A percentile compares a stretch with the other conserved stretches of the same genome.
phyloP scores from a whole-genome alignment of 2,797 vertebrate species.

The Acanthis flammea region DNA sequence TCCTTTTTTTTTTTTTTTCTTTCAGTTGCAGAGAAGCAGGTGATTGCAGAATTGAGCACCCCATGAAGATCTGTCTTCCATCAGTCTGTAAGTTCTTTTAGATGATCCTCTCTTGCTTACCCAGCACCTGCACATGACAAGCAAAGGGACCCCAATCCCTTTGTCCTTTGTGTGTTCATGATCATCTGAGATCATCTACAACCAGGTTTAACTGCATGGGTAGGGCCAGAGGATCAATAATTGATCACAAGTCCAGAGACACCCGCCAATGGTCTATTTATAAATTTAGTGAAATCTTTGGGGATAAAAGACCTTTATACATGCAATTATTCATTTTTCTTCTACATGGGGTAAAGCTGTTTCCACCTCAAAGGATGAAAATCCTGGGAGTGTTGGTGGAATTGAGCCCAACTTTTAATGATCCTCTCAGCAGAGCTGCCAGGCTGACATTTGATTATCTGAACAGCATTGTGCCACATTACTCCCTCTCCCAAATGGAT shows the following conservation, averaged over 20 bases:
- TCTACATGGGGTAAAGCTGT: not conserved
- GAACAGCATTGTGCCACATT: not conserved
- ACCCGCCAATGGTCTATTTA: not conserved
- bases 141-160: not conserved
- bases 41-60: not conserved
- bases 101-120: not conserved
- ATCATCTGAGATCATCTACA: not conserved
- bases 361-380: slow-evolving; percentile 38
- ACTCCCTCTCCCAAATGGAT: slow-evolving; percentile 43
- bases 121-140: not conserved
- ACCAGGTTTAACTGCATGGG: not conserved
- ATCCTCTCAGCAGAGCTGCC: slow-evolving; percentile 21
- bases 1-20: not conserved
- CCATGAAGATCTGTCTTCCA: not conserved
- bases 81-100: not conserved
- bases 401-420: slow-evolving; percentile 56
- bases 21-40: not conserved
- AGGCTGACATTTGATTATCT: slow-evolving; percentile 53
- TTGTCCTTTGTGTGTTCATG: not conserved
- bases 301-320: slow-evolving; percentile 16
- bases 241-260: not conserved
- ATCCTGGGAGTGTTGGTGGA: slow-evolving; percentile 49
- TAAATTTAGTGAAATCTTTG: not conserved
- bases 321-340: slow-evolving; percentile 28
- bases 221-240: not conserved